phyloP scores from a whole-genome alignment of 2,888 invertebrate genomes.

The Nemurella pictetii region DNA sequence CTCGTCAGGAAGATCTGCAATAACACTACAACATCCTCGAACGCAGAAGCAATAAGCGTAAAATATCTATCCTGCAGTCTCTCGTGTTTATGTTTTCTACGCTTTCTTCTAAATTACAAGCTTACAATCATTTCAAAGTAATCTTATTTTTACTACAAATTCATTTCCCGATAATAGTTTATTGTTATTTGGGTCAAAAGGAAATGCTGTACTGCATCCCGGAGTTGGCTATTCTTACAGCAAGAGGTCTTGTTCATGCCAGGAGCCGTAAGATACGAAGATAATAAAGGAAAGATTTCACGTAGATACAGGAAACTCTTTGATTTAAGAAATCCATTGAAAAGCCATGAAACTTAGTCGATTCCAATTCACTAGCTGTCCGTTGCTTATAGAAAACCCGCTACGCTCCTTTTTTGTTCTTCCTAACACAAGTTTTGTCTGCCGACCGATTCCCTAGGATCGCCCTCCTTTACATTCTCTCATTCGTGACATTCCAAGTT shows the following conservation, averaged over 20 bases:
- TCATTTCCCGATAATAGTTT: background rate
- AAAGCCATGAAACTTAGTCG: constrained; percentile 12
- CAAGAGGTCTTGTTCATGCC: background rate
- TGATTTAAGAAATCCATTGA: constrained; percentile 31
- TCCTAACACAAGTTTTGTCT: constrained; percentile 1
- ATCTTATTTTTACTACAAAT: background rate
- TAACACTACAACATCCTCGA: background rate
- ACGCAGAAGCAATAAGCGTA: background rate
- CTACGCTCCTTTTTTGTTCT: background rate
- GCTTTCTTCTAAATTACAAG: background rate
- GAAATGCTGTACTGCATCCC: background rate
- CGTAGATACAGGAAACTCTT: constrained; percentile 24
- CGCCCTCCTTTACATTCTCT: constrained; percentile 4
- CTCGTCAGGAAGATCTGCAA: background rate
- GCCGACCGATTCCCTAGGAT: constrained; percentile 21
- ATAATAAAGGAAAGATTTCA: constrained; percentile 16
- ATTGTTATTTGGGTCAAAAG: constrained; percentile 16
- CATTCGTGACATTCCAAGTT: background rate
- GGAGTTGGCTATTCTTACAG: background rate
- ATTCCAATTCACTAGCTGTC: constrained; percentile 25
- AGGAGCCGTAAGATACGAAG: background rate
- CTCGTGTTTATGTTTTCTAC: background rate
- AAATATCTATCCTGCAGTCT: background rate
- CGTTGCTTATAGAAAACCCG: constrained; percentile 1
- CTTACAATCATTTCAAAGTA: background rate